phyloP scores from a whole-genome alignment of 2,797 vertebrate genomes.

The Mareca penelope region DNA sequence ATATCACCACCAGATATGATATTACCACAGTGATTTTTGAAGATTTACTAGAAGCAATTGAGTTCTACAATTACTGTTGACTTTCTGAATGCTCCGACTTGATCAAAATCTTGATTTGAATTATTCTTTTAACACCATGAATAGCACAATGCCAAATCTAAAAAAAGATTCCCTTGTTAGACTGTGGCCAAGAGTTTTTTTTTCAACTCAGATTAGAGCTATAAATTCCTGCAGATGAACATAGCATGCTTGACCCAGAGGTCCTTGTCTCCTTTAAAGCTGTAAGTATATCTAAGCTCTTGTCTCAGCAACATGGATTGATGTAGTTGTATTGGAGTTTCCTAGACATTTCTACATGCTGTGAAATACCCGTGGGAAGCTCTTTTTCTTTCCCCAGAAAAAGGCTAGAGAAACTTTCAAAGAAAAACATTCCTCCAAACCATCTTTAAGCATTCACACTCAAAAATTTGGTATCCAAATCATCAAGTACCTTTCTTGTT shows the following conservation, averaged over 20 bases:
- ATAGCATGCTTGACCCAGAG: background rate
- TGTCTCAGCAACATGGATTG: background rate
- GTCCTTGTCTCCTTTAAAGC: background rate
- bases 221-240: background rate
- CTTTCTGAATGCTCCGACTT: background rate
- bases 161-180: background rate
- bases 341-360: background rate
- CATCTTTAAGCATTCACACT: background rate
- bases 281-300: background rate
- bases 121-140: background rate
- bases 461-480: background rate
- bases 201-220: background rate
- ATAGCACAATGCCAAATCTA: background rate
- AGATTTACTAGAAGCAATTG: background rate
- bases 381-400: background rate
- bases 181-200: background rate
- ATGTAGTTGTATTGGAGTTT: background rate
- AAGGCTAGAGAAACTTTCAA: background rate
- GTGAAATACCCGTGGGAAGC: background rate
- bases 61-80: background rate
- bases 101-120: conserved; percentile 1
- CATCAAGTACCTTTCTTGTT: background rate
- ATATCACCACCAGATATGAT: background rate
- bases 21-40: background rate
- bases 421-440: background rate